Percentiles rank a stretch among this genome's conserved stretches.
These are phyloP conservation scores for Bufotes viridis DNA, from an alignment of 2,797 vertebrate genomes.

Conservation along the genomic window DNA sequence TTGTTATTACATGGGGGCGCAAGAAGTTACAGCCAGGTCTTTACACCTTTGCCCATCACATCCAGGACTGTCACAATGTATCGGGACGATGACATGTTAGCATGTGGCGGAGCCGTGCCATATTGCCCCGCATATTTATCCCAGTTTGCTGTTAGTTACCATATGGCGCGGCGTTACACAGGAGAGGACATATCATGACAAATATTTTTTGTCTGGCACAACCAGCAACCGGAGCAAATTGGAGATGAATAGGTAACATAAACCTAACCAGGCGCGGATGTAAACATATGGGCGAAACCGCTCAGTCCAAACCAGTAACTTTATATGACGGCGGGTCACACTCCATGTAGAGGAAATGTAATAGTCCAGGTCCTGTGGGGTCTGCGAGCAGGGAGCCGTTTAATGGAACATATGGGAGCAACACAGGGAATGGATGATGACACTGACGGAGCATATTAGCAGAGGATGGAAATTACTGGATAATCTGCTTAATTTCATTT, in stretches of 20 bases:
- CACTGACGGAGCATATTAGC: conserved; percentile 51
- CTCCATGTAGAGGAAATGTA: conserved; percentile 31
- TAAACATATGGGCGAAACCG: conserved; percentile 63
- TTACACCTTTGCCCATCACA: background rate
- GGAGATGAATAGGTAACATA: conserved; percentile 54
- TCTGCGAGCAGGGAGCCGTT: conserved; percentile 21
- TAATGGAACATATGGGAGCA: conserved; percentile 66
- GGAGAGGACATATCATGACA: conserved; percentile 32
- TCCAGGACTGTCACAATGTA: background rate
- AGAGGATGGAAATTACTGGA: conserved; percentile 36
- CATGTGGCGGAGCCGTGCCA: background rate
- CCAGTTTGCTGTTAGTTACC: background rate
- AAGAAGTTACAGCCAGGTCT: no score
- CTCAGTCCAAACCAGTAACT: conserved; percentile 60
- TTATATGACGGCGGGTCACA: conserved; percentile 47
- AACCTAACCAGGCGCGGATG: background rate
- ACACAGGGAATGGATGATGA: conserved; percentile 4
- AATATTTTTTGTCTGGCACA: conserved; percentile 15
- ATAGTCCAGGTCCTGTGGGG: conserved; percentile 54
- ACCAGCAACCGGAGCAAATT: background rate
- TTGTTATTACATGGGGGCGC: no score
- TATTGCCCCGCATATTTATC: conserved; percentile 39
- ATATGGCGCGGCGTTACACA: conserved; percentile 43
- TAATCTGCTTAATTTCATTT: conserved; percentile 60
- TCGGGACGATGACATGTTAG: background rate